phyloP scores from a whole-genome alignment of 1,140 invertebrate species.

The Trichonephila clavata region DNA sequence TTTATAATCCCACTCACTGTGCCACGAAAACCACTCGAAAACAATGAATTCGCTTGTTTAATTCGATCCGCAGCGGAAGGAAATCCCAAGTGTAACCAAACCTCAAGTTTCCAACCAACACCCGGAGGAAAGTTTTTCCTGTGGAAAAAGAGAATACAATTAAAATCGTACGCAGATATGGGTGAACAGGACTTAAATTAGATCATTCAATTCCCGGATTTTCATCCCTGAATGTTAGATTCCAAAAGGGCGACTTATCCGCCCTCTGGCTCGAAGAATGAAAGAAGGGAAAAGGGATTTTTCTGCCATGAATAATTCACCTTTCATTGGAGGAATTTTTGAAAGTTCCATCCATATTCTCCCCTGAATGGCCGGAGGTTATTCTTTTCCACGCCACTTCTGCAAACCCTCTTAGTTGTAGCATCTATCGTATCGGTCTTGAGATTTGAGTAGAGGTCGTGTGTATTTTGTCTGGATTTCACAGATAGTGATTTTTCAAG shows the following conservation, averaged over 20 bases:
- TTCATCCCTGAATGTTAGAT: neutral
- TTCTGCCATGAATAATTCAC: constrained; percentile 39
- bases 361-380: neutral
- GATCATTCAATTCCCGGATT: constrained; percentile 25
- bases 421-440: neutral
- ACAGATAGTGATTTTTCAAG: neutral
- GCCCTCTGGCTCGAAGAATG: neutral
- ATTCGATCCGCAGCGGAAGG: neutral
- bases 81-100: neutral
- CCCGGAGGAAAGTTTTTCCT: neutral
- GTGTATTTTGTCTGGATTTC: neutral
- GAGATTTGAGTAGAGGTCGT: neutral
- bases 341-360: neutral
- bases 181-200: neutral
- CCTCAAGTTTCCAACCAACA: neutral
- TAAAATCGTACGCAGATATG: neutral
- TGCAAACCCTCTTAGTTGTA: neutral
- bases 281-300: neutral
- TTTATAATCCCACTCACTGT: neutral
- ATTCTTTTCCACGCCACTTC: neutral
- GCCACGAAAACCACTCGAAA: neutral
- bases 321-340: constrained; percentile 14
- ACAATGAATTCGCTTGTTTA: neutral
- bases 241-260: neutral
- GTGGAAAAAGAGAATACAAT: neutral